These are phyloP conservation scores for Chaetops frenatus DNA, from an alignment of 2,113 vertebrate species.

Conservation along the genomic window DNA sequence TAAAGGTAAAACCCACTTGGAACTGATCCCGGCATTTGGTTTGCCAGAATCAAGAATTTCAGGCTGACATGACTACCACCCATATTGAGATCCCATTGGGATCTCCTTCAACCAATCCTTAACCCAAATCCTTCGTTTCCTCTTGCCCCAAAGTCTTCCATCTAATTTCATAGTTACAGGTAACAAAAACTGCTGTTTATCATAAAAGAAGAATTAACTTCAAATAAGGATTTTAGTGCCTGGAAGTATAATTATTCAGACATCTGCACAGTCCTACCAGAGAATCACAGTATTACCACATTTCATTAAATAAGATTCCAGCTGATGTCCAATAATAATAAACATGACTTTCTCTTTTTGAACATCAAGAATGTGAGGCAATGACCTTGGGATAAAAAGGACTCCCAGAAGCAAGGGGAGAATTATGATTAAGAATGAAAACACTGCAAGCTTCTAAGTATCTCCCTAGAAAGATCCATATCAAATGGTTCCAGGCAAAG, in stretches of 20 bases:
- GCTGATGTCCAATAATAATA: background rate
- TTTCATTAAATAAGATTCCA: background rate
- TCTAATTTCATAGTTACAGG: background rate
- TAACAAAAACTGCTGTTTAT: background rate
- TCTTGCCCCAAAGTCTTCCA: background rate
- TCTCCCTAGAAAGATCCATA: background rate
- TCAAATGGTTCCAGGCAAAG: background rate
- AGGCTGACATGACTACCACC: background rate
- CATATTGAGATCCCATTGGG: background rate
- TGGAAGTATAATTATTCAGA: background rate
- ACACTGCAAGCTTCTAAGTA: background rate
- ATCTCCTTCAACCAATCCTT: background rate
- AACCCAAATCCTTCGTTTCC: background rate
- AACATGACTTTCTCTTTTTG: background rate
- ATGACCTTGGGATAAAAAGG: background rate
- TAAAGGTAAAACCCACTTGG: background rate
- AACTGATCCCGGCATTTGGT: background rate
- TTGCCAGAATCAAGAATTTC: background rate
- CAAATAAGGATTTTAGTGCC: background rate
- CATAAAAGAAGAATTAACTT: background rate
- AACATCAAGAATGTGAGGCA: background rate
- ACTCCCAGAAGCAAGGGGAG: background rate
- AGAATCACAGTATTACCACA: background rate
- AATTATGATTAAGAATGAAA: constrained; percentile 23
- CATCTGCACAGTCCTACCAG: background rate